phyloP scores from a whole-genome alignment of 2,113 vertebrate species.

The Sprattus sprattus region DNA sequence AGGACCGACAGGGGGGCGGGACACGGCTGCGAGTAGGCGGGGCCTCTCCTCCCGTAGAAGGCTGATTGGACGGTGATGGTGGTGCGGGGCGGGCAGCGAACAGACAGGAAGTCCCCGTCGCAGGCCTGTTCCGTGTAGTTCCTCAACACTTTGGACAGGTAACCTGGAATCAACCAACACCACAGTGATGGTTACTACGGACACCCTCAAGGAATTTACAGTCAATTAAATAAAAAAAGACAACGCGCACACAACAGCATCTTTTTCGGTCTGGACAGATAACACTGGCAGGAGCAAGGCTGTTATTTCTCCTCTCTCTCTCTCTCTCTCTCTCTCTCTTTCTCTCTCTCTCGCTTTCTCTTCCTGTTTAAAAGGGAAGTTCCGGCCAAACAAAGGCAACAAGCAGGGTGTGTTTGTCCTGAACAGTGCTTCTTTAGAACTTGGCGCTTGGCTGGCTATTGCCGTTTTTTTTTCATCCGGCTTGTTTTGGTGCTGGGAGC shows the following conservation, averaged over 20 bases:
- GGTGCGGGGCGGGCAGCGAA: conserved; percentile 84
- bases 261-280: not conserved
- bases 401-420: conserved; percentile 12
- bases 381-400: not conserved
- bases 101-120: conserved; percentile 81
- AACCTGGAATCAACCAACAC: conserved; percentile 65
- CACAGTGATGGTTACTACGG: not conserved
- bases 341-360: not conserved
- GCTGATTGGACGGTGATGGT: conserved; percentile 88
- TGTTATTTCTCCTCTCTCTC: not conserved
- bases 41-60: conserved; percentile 80
- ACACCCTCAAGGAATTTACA: not conserved
- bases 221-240: not conserved
- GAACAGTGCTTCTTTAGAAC: conserved; percentile 4
- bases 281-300: not conserved
- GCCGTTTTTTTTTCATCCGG: not conserved
- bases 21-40: conserved; percentile 75
- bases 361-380: not conserved
- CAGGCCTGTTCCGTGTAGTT: conserved; percentile 86
- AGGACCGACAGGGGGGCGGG: conserved; percentile 71
- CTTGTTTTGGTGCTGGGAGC: not conserved
- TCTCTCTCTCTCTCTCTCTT: not conserved
- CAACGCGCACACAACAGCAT: not conserved
- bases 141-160: conserved; percentile 80
- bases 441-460: conserved; percentile 11